Percentiles rank a stretch among this genome's conserved stretches.
phyloP scores from a whole-genome alignment of 2,888 invertebrate genomes.

The Phaonia tiefii region DNA sequence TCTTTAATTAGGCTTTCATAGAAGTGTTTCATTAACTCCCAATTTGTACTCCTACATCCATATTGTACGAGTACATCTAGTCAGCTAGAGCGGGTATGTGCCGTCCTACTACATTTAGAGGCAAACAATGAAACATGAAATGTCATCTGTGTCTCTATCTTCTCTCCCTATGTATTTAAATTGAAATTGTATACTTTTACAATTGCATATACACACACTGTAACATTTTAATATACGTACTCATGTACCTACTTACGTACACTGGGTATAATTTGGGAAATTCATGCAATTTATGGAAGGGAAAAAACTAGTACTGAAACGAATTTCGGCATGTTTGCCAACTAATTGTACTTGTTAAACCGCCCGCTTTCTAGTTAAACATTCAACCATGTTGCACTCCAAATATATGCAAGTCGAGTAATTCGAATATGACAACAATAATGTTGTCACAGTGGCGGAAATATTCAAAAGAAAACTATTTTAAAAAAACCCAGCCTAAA shows the following conservation, averaged over 20 bases:
- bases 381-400: slow-evolving; percentile 54
- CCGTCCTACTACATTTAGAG: slow-evolving; percentile 54
- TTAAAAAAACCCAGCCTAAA: no score
- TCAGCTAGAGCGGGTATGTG: slow-evolving; percentile 29
- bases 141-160: slow-evolving; percentile 48
- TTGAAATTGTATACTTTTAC: slow-evolving; percentile 25
- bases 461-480: no score
- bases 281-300: slow-evolving; percentile 62
- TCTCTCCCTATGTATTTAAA: slow-evolving; percentile 12
- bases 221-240: slow-evolving; percentile 1
- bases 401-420: slow-evolving; percentile 32
- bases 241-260: not conserved
- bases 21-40: slow-evolving; percentile 57
- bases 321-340: slow-evolving; percentile 66
- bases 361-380: slow-evolving; percentile 65
- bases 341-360: slow-evolving; percentile 67
- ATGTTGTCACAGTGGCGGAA: no score
- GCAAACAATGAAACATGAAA: slow-evolving; percentile 58
- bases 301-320: slow-evolving; percentile 36
- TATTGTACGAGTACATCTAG: no score
- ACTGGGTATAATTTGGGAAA: slow-evolving; percentile 54
- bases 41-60: not conserved
- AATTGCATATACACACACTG: slow-evolving; percentile 36
- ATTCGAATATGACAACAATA: no score
- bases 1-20: slow-evolving; percentile 60